phyloP scores from a whole-genome alignment of 1,140 invertebrate genomes.

The Drosophila varians region DNA sequence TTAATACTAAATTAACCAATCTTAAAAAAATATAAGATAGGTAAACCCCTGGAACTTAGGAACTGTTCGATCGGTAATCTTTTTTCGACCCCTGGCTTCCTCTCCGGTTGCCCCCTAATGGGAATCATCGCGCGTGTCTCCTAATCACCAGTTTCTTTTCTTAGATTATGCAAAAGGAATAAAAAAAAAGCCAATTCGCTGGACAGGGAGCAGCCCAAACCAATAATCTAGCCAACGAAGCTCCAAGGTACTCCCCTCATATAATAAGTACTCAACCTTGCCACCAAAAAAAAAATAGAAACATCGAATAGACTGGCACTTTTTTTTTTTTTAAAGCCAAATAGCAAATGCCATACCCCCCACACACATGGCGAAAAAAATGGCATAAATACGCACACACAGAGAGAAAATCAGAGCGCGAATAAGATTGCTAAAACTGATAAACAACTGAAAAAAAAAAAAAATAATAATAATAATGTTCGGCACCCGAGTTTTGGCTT shows the following conservation, averaged over 20 bases:
- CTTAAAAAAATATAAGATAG: too few species aligned
- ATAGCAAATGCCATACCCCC: constrained; percentile 14
- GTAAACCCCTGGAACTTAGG: constrained; percentile 5
- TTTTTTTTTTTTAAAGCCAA: neutral
- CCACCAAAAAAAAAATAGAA: neutral
- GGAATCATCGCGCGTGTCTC: constrained; percentile 43
- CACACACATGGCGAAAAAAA: neutral
- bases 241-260: neutral
- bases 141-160: constrained; percentile 47
- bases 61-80: constrained; percentile 4
- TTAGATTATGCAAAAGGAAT: constrained; percentile 31
- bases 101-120: constrained; percentile 30
- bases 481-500: constrained; percentile 14
- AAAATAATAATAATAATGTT: neutral
- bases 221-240: neutral
- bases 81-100: constrained; percentile 1
- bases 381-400: neutral
- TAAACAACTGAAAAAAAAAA: constrained; percentile 6
- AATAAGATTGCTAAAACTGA: neutral
- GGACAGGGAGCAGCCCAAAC: neutral
- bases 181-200: constrained; percentile 4
- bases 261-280: neutral
- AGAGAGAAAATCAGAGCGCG: neutral
- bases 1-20: too few species aligned
- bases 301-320: neutral